Evolutionary conservation across 2,113 vertebrate species (phyloP).

Genomic region (Catharus bicknelli): DNA sequence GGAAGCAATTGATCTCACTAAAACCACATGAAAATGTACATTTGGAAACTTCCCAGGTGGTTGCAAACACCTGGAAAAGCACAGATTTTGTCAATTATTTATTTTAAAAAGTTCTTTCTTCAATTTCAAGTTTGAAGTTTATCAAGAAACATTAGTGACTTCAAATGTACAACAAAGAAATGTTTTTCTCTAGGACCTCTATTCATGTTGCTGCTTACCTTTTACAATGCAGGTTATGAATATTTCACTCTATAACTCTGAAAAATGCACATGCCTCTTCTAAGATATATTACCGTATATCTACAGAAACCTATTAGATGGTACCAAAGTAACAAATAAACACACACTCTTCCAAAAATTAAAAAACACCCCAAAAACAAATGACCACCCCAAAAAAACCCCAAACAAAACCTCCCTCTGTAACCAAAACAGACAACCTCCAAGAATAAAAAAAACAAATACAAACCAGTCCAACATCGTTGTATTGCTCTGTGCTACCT

Average conservation of each 20-base stretch:
- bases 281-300: not conserved
- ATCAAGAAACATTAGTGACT: not conserved
- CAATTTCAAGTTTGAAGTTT: not conserved
- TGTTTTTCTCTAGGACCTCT: not conserved
- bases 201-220: not conserved
- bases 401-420: not conserved
- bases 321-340: not conserved
- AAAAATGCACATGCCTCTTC: not conserved
- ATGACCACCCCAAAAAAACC: too few species aligned
- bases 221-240: not conserved
- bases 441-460: accelerated
- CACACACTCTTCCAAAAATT: accelerated
- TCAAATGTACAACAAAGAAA: not conserved
- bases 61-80: not conserved
- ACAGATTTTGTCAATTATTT: not conserved
- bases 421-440: not conserved
- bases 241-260: not conserved
- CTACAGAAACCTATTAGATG: not conserved
- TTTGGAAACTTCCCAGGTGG: not conserved
- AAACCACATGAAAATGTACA: not conserved
- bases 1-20: not conserved
- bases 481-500: not conserved
- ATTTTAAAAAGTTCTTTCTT: not conserved
- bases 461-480: not conserved
- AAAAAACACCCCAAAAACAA: not conserved